These are phyloP conservation scores for Zaprionus gabonicus DNA, from an alignment of 1,140 invertebrate genomes.

Conservation along the genomic window DNA sequence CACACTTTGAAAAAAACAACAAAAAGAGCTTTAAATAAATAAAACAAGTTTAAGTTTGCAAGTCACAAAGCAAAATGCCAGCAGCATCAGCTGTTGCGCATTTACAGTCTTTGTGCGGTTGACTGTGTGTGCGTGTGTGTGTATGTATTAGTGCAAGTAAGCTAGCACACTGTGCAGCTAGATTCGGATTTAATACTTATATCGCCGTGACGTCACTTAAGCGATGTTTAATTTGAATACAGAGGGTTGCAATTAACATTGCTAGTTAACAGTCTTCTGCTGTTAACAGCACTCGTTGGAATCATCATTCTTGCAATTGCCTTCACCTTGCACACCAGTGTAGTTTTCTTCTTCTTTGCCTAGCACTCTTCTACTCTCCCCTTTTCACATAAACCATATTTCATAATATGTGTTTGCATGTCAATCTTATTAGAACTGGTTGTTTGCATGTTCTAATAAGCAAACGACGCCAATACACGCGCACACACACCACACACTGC, in stretches of 20 bases:
- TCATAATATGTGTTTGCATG: slow-evolving; percentile 71
- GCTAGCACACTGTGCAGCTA: slow-evolving; percentile 39
- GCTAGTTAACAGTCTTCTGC: not conserved
- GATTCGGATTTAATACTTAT: not conserved
- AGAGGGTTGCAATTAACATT: slow-evolving; percentile 13
- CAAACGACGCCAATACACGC: slow-evolving; percentile 60
- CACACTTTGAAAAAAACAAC: slow-evolving; percentile 20
- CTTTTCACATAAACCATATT: slow-evolving; percentile 41
- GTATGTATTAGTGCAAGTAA: not conserved
- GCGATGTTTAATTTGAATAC: slow-evolving; percentile 14
- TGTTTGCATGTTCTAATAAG: slow-evolving; percentile 80
- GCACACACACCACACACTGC: slow-evolving; percentile 25
- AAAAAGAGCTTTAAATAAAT: slow-evolving; percentile 33
- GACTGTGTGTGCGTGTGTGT: slow-evolving; percentile 17
- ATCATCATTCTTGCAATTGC: not conserved
- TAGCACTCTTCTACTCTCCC: not conserved
- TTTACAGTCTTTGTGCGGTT: slow-evolving; percentile 21
- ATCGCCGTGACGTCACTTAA: not conserved
- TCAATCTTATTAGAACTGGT: slow-evolving; percentile 71
- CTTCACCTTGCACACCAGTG: slow-evolving; percentile 14
- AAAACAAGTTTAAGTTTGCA: slow-evolving; percentile 64
- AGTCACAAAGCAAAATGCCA: slow-evolving; percentile 29
- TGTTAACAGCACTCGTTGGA: not conserved
- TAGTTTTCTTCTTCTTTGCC: not conserved
- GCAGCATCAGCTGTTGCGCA: slow-evolving; percentile 75